phyloP scores from a whole-genome alignment of 2,797 vertebrate species.

The Acrossocheilus fasciatus region DNA sequence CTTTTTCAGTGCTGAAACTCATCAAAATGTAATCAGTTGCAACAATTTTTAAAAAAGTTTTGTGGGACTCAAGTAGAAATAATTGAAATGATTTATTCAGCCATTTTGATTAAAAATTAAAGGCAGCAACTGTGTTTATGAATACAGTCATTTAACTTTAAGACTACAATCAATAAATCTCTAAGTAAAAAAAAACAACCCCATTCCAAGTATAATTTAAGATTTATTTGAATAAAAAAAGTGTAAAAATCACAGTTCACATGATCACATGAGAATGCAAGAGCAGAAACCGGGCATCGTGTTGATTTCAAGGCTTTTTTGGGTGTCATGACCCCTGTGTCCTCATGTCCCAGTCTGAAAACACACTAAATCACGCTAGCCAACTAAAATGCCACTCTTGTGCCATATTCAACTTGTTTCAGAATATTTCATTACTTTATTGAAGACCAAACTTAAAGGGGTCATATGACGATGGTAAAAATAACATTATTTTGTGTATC shows the following conservation, averaged over 20 bases:
- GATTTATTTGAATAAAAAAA: constrained; percentile 18
- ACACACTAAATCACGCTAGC: neutral
- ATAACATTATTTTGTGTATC: neutral
- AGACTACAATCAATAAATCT: neutral
- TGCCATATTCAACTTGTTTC: neutral
- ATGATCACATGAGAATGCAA: neutral
- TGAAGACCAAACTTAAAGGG: neutral
- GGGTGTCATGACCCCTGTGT: neutral
- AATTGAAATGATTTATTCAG: neutral
- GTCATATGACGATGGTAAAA: neutral
- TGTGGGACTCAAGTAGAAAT: neutral
- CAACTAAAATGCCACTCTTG: neutral
- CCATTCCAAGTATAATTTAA: constrained; percentile 19
- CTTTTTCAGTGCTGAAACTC: neutral
- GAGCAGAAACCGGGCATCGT: neutral
- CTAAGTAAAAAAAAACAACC: neutral
- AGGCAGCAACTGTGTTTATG: neutral
- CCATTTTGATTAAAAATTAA: neutral
- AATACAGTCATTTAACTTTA: neutral
- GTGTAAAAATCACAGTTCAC: neutral
- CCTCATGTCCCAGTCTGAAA: neutral
- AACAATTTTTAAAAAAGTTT: neutral
- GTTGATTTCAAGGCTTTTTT: constrained; percentile 22
- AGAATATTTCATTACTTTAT: neutral
- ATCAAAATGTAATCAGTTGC: neutral